Evolutionary conservation across 2,797 vertebrate species (phyloP).

Genomic region (Gadopsis marmoratus): DNA sequence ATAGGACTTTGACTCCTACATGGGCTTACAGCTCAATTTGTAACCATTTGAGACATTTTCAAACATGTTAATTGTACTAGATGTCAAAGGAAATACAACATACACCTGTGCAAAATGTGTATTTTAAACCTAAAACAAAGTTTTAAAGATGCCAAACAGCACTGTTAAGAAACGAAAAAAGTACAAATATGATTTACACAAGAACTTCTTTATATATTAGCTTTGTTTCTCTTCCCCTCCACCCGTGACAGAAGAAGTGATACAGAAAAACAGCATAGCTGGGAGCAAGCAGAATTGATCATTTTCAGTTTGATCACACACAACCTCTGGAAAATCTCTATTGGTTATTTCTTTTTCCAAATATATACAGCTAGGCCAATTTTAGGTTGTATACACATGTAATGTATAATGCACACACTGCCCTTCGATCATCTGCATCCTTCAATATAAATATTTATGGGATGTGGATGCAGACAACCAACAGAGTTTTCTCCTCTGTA

Average conservation of each 20-base stretch:
- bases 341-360: constrained; percentile 40
- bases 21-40: constrained; percentile 13
- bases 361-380: constrained; percentile 63
- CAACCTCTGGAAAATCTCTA: constrained; percentile 52
- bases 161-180: constrained; percentile 42
- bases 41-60: constrained; percentile 32
- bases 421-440: constrained; percentile 47
- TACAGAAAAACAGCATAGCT: constrained; percentile 39
- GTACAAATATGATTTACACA: constrained; percentile 54
- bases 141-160: constrained; percentile 32
- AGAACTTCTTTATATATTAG: constrained; percentile 73
- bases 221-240: constrained; percentile 64
- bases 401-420: constrained; percentile 45
- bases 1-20: constrained; percentile 1
- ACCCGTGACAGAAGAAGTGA: constrained; percentile 45
- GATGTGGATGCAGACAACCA: constrained; percentile 52
- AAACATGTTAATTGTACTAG: constrained; percentile 30
- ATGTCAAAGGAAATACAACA: constrained; percentile 46
- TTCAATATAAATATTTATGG: constrained; percentile 64
- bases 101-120: constrained; percentile 59
- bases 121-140: constrained; percentile 50
- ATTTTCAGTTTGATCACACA: constrained; percentile 45
- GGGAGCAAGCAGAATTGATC: constrained; percentile 37
- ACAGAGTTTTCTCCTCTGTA: constrained; percentile 42
- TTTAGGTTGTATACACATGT: constrained; percentile 56